These are phyloP conservation scores for Drosophila miranda DNA, from an alignment of 1,140 invertebrate genomes.

Conservation along the genomic window DNA sequence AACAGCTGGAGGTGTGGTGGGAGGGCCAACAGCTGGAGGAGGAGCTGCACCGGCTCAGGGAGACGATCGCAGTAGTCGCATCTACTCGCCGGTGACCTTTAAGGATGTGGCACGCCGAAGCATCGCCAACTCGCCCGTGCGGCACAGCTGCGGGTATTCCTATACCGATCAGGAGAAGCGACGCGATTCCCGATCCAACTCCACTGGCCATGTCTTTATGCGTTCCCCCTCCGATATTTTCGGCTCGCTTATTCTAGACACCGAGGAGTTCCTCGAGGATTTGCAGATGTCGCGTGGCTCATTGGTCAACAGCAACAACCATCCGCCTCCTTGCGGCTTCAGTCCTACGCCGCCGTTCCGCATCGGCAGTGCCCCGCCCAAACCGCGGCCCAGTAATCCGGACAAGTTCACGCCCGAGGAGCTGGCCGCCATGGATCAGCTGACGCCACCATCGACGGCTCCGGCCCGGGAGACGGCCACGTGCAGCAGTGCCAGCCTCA, in stretches of 20 bases:
- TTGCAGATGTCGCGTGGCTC: slow-evolving; percentile 82
- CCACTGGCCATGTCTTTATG: slow-evolving; percentile 84
- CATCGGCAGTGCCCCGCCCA: slow-evolving; percentile 75
- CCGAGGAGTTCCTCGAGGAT: slow-evolving; percentile 84
- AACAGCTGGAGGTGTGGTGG: slow-evolving; percentile 48
- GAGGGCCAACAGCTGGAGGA: slow-evolving; percentile 76
- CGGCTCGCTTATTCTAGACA: slow-evolving; percentile 84
- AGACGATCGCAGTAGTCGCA: slow-evolving; percentile 84
- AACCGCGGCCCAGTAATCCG: slow-evolving; percentile 70
- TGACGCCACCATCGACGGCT: slow-evolving; percentile 75
- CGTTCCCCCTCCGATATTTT: slow-evolving; percentile 83
- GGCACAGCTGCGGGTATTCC: slow-evolving; percentile 65
- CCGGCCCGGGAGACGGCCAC: slow-evolving; percentile 66
- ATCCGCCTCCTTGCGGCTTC: slow-evolving; percentile 48
- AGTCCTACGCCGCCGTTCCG: slow-evolving; percentile 76
- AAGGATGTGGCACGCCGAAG: slow-evolving; percentile 90
- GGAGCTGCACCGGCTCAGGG: slow-evolving; percentile 77
- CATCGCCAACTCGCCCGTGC: slow-evolving; percentile 88
- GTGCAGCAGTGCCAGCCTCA: slow-evolving; percentile 52
- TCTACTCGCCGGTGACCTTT: slow-evolving; percentile 93
- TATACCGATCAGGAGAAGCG: slow-evolving; percentile 57
- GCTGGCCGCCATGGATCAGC: slow-evolving; percentile 72
- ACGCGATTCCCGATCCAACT: slow-evolving; percentile 84
- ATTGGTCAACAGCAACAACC: slow-evolving; percentile 53
- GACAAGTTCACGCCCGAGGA: slow-evolving; percentile 79